Conservation (phyloP, 2,113 vertebrate species). For the Guaruba guarouba region DNA sequence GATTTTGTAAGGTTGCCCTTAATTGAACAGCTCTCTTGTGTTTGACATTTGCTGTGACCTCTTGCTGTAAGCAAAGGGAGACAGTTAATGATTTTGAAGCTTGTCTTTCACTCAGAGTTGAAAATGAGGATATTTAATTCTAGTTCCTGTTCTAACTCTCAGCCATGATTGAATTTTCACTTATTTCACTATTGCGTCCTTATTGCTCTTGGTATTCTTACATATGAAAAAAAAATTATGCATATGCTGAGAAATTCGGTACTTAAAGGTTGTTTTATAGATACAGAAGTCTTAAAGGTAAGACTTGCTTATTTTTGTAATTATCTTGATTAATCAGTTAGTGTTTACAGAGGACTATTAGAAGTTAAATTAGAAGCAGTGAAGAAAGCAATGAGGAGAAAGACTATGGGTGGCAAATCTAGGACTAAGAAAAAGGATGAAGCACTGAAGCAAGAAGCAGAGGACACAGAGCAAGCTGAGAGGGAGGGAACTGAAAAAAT, state of each 20-base stretch:
- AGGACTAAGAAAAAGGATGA: background rate
- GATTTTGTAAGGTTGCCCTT: constrained; percentile 44
- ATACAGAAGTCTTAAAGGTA: background rate
- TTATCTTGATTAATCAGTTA: background rate
- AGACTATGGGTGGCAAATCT: background rate
- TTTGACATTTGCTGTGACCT: constrained; percentile 52
- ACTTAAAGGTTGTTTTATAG: background rate
- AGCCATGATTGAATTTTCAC: background rate
- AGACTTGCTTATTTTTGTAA: background rate
- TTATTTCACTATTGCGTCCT: background rate
- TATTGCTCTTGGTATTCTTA: background rate
- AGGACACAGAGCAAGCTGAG: background rate
- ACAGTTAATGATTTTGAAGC: constrained; percentile 47
- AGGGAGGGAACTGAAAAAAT: background rate
- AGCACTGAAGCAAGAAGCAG: background rate
- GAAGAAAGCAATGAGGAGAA: background rate
- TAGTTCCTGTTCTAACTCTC: background rate
- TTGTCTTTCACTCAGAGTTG: background rate
- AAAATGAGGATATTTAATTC: background rate
- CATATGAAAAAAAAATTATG: background rate
- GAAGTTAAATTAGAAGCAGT: background rate
- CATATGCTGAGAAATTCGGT: background rate
- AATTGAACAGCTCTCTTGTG: constrained; percentile 34
- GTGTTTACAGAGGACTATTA: background rate
- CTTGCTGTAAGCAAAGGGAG: constrained; percentile 42